These are phyloP conservation scores for Sturnira hondurensis DNA, from an alignment of 2,113 vertebrate species.

Conservation along the genomic window DNA sequence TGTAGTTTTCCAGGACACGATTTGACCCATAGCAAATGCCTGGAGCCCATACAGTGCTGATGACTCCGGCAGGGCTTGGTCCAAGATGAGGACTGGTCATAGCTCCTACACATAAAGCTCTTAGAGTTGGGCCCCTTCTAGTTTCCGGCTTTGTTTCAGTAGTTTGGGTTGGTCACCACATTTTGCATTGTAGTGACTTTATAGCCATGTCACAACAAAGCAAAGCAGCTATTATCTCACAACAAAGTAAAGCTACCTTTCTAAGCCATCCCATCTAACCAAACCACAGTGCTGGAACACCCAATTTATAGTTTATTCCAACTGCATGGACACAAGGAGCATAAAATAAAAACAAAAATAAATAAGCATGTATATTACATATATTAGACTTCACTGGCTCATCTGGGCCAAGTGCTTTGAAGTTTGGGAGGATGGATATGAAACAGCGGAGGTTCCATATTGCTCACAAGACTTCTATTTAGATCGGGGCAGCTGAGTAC, in stretches of 20 bases:
- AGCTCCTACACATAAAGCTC: slow-evolving; percentile 58
- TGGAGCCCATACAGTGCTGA: not conserved
- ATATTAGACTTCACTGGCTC: slow-evolving; percentile 70
- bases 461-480: slow-evolving; percentile 10
- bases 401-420: slow-evolving; percentile 64
- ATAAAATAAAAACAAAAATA: slow-evolving; percentile 73
- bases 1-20: not conserved
- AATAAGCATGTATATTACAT: not conserved
- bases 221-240: slow-evolving; percentile 84
- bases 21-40: not conserved
- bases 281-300: slow-evolving; percentile 76
- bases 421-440: slow-evolving; percentile 56
- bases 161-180: slow-evolving; percentile 80
- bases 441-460: slow-evolving; percentile 29
- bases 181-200: slow-evolving; percentile 81
- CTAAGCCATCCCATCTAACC: slow-evolving; percentile 76
- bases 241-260: slow-evolving; percentile 83
- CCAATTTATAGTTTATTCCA: slow-evolving; percentile 85
- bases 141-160: slow-evolving; percentile 78
- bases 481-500: not conserved
- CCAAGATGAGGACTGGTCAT: not conserved
- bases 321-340: slow-evolving; percentile 72
- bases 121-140: slow-evolving; percentile 61
- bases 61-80: not conserved
- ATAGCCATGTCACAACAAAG: slow-evolving; percentile 85